Percentiles rank a stretch among this genome's conserved stretches.
Conservation (phyloP, 2,888 invertebrate species). For the Andrena marginata region DNA sequence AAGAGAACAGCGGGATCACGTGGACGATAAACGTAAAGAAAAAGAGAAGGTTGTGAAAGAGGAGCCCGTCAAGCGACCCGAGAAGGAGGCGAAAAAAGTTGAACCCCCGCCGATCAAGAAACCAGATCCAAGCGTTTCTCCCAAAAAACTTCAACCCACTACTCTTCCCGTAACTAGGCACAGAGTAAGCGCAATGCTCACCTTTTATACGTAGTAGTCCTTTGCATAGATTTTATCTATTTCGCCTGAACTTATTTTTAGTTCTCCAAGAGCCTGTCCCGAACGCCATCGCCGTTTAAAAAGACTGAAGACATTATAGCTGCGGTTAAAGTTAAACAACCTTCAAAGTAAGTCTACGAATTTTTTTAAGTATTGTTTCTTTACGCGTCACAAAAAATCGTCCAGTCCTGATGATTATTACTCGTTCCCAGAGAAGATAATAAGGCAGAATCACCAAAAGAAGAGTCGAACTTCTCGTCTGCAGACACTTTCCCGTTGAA, state of each 20-base stretch:
- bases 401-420: neutral
- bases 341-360: slow-evolving; percentile 69
- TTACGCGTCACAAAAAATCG: neutral
- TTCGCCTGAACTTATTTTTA: slow-evolving; percentile 74
- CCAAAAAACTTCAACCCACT: slow-evolving; percentile 78
- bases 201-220: slow-evolving; percentile 5
- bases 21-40: slow-evolving; percentile 76
- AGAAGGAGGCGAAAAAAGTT: slow-evolving; percentile 78
- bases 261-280: slow-evolving; percentile 92
- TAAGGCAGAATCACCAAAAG: slow-evolving; percentile 81
- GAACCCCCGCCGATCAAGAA: slow-evolving; percentile 76
- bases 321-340: slow-evolving; percentile 77
- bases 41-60: slow-evolving; percentile 79
- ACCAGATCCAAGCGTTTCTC: slow-evolving; percentile 78
- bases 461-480: slow-evolving; percentile 72
- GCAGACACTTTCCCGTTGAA: slow-evolving; percentile 80
- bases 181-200: slow-evolving; percentile 73
- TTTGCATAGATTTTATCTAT: slow-evolving; percentile 6
- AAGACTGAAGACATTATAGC: slow-evolving; percentile 86
- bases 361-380: neutral
- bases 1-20: slow-evolving; percentile 68
- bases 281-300: slow-evolving; percentile 94
- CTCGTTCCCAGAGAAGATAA: slow-evolving; percentile 75
- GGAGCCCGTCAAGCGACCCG: slow-evolving; percentile 77
- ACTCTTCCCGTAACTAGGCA: slow-evolving; percentile 77